Percentiles rank a stretch among this genome's conserved stretches.
Conservation (phyloP, 1,140 invertebrate species). For the Copidosoma floridanum region DNA sequence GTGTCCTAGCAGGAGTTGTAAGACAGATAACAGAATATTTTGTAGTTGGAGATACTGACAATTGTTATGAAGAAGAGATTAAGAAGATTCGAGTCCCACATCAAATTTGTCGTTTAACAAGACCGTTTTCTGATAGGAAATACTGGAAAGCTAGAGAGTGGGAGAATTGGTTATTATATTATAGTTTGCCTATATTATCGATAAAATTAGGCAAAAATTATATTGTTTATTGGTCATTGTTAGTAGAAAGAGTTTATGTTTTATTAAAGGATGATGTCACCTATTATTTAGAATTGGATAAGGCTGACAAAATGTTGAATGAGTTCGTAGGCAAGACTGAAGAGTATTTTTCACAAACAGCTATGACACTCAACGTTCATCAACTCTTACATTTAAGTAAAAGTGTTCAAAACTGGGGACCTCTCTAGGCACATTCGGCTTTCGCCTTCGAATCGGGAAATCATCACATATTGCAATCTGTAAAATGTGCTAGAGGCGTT, state of each 20-base stretch:
- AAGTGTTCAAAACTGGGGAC: conserved; percentile 28
- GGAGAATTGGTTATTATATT: conserved; percentile 28
- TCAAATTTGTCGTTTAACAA: conserved; percentile 18
- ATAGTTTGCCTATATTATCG: conserved; percentile 20
- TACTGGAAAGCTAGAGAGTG: conserved; percentile 23
- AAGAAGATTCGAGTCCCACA: conserved; percentile 5
- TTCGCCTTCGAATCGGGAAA: conserved; percentile 27
- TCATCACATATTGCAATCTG: conserved; percentile 14
- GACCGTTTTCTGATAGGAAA: not conserved
- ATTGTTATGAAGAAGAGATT: no score
- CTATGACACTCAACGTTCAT: conserved; percentile 29
- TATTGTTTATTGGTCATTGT: conserved; percentile 17
- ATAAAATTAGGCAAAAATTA: not conserved
- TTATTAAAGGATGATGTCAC: conserved; percentile 1
- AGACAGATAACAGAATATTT: no score
- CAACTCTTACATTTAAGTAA: conserved; percentile 23
- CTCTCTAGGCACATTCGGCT: conserved; percentile 20
- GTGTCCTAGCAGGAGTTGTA: no score
- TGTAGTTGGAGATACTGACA: no score
- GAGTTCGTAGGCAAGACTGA: not conserved
- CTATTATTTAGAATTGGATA: not conserved
- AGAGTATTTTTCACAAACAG: conserved; percentile 10
- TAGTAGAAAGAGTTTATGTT: conserved; percentile 13
- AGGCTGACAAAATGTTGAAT: not conserved
- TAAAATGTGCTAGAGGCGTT: conserved; percentile 29